Base-by-base conservation (phyloP, 2,888 invertebrate species). In the Apotomis betuletana region DNA sequence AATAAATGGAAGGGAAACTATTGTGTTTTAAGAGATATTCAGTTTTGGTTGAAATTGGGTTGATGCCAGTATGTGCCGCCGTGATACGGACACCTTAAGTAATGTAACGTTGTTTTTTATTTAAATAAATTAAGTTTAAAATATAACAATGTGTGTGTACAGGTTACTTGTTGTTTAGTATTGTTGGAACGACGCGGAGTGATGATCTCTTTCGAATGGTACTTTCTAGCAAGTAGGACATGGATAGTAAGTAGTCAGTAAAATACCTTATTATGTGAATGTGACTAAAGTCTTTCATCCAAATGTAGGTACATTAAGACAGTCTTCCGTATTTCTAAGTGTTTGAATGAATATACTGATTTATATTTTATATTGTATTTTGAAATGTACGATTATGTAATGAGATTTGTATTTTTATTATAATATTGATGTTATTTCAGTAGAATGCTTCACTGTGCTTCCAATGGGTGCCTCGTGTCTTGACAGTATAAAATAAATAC, bases 151-250 rank as follows among this genome's bases (percentile, higher is more conserved):
- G 27, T 41, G 41, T 41, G 55, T 69, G 68, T 65, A 67, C 73
- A 74, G 52, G 41, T 67, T 41, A 75, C 77, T 79, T 79, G 78
- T 78, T 79, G 76, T 75, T 76, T 76, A 80, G 79, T 81, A 80
- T 80, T 80, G 77, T 79, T 78, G 79, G 76, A 79, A 74, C 76
- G 68, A 60, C 62, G 75, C 70, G 60, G 46, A 76, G 79, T 77
- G 81, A 78, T 87, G 88, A 88, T 88, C 88, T 88, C 88, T 83
- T 81, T 81, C 76, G 81, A 84, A 85, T 82, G 83, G 83, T 87
- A 86, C 83, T 85, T 78, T 68, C 58, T 72, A 72, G 72, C 72
- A 63, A 72, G 68, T 70, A 69, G 70, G 68, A 63, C 64, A 63
- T 52, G 72, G 52, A 54, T 57, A 49, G n/a, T n/a, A 0, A 61